Evolutionary conservation across 1,140 invertebrate genomes (phyloP).

Genomic region (Battus philenor): DNA sequence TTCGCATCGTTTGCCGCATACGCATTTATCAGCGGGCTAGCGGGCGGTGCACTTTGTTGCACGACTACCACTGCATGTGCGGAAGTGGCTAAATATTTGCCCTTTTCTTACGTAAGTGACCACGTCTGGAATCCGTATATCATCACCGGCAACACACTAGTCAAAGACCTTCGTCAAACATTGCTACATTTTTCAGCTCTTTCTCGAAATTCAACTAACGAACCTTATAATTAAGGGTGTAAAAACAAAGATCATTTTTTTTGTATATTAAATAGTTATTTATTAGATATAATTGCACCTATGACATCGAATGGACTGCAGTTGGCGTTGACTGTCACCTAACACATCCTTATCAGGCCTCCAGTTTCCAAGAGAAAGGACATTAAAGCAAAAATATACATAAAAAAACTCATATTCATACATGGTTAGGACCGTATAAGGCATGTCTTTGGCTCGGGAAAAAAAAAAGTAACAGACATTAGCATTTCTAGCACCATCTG

Average conservation of each 20-base stretch:
- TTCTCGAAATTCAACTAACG: too few species aligned
- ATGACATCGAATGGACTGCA: slow-evolving; percentile 52
- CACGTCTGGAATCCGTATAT: too few species aligned
- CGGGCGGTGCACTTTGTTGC: too few species aligned
- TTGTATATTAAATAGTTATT: slow-evolving; percentile 68
- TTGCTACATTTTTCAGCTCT: too few species aligned
- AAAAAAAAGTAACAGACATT: slow-evolving; percentile 48
- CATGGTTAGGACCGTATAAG: slow-evolving; percentile 15
- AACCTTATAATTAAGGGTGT: slow-evolving; percentile 13
- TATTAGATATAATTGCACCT: slow-evolving; percentile 72
- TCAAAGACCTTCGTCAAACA: too few species aligned
- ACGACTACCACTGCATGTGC: too few species aligned
- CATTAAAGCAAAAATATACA: slow-evolving; percentile 43
- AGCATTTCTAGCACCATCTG: slow-evolving; percentile 60
- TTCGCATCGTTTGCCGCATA: too few species aligned
- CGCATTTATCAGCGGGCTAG: too few species aligned
- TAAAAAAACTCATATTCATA: slow-evolving; percentile 27
- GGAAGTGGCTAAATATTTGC: too few species aligned
- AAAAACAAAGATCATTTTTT: slow-evolving; percentile 28
- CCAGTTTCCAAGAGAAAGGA: slow-evolving; percentile 32
- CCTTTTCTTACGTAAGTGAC: too few species aligned
- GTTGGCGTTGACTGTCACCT: slow-evolving; percentile 51
- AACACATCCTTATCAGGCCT: slow-evolving; percentile 48
- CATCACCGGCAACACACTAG: too few species aligned
- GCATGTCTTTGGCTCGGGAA: slow-evolving; percentile 65